phyloP scores from a whole-genome alignment of 64 coral and sea anemone genomes.

The Dendronephthya gigantea region DNA sequence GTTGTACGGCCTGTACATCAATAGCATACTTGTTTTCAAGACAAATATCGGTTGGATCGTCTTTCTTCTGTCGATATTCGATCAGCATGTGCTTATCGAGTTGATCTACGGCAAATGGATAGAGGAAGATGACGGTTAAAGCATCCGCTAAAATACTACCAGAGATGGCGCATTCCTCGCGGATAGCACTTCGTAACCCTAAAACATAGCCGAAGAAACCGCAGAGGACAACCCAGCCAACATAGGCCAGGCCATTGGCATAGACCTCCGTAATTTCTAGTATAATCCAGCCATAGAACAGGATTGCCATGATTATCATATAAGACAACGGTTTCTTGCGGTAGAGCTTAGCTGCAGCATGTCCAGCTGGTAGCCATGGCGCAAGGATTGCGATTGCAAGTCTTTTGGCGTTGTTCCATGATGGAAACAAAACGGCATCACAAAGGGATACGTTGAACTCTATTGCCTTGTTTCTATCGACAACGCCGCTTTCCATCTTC shows the following conservation, averaged over 20 bases:
- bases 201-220: background rate
- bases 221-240: slow-evolving; percentile 26
- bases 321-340: background rate
- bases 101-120: background rate
- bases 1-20: too few species aligned
- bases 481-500: background rate
- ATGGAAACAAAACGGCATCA: background rate
- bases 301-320: background rate
- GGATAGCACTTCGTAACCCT: background rate
- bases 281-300: slow-evolving; percentile 36
- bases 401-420: background rate
- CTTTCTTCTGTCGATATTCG: background rate
- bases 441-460: background rate
- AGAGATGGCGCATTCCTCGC: background rate
- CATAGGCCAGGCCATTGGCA: slow-evolving; percentile 25
- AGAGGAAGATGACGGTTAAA: background rate
- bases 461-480: background rate
- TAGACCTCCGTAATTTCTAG: background rate
- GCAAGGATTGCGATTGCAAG: background rate
- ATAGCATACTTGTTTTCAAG: too few species aligned
- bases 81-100: background rate
- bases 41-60: background rate
- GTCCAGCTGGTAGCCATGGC: background rate
- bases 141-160: background rate
- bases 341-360: background rate